Base-by-base conservation (phyloP, 2,888 invertebrate genomes). In the Terebella lapidaria region DNA sequence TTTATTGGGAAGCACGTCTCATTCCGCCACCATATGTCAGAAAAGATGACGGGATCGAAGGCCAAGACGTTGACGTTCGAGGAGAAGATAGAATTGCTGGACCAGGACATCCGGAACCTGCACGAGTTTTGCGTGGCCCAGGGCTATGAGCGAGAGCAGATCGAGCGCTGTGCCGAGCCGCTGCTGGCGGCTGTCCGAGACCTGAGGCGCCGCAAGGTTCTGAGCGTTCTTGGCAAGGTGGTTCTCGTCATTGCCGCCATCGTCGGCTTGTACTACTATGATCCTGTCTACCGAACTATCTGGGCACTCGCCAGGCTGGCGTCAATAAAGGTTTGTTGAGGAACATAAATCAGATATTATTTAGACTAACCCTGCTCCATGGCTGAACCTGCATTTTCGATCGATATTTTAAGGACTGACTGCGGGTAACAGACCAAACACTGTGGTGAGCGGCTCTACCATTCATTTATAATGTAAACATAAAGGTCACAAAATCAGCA, bases 81-180 rank as follows among this genome's bases (percentile, higher is more conserved):
- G 24, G 70, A 70, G 42, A 72, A 70, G 55, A 49, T 71, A 15
- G 62, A 61, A 25, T 25, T 66, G n/a, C 63, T 72, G 4, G 71
- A 72, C 56, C 59, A 64, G 46, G 72, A 72, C 60, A 61, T 72
- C 22, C 61, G 66, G n/a, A 61, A 66, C 49, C 57, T 72, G 4
- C 69, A 71, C 35, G 57, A 69, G 28, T 68, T 69, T 42, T 71
- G 72, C 59, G 51, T 68, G 2, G 65, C 65, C 22, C 59, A 69
- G 4, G 73, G 72, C 0, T 71, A 67, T 62, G 70, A 60, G 25
- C 65, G 67, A 3, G 29, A 52, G 25, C 65, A 73, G 57, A 67
- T 73, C 10, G 65, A 71, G 47, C 52, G 57, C 20, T 63, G 64
- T 51, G 70, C 71, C 1, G 24, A 56, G 4, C 70, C 70, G 3